Conservation (phyloP, 2,113 vertebrate genomes). For the Forbesichthys papilliferus region DNA sequence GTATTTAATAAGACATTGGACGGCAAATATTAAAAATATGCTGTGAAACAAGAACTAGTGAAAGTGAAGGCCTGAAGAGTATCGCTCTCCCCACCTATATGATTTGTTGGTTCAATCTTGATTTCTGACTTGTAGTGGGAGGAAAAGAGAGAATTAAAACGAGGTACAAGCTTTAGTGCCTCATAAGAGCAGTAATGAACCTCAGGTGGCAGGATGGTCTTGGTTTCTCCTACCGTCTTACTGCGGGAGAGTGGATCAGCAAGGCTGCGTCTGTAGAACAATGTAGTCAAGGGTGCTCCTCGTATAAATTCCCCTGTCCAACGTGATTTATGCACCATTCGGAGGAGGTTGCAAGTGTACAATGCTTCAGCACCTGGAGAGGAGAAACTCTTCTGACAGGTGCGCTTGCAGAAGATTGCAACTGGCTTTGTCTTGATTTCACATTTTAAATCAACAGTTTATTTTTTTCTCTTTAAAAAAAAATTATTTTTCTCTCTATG, state of each 20-base stretch:
- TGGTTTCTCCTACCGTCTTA: constrained; percentile 13
- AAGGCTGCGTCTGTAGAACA: constrained; percentile 36
- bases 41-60: background rate
- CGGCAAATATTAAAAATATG: background rate
- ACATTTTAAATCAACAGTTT: no score
- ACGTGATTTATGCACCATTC: constrained; percentile 29
- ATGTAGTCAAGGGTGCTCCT: constrained; percentile 44
- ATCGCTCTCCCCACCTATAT: background rate
- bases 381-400: no score
- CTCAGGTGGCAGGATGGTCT: constrained; percentile 51
- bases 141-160: constrained; percentile 23
- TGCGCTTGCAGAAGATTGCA: no score
- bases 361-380: constrained; percentile 17
- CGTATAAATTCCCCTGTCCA: constrained; percentile 41
- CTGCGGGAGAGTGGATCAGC: constrained; percentile 32
- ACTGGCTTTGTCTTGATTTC: no score
- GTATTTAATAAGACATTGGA: background rate
- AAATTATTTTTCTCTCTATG: no score
- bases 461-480: no score
- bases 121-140: constrained; percentile 28
- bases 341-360: constrained; percentile 9
- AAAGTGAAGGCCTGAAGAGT: background rate
- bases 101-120: constrained; percentile 13
- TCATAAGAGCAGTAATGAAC: constrained; percentile 51
- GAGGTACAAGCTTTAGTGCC: constrained; percentile 42